phyloP scores from a whole-genome alignment of 2,888 invertebrate species.

The Heliconius charithonia region DNA sequence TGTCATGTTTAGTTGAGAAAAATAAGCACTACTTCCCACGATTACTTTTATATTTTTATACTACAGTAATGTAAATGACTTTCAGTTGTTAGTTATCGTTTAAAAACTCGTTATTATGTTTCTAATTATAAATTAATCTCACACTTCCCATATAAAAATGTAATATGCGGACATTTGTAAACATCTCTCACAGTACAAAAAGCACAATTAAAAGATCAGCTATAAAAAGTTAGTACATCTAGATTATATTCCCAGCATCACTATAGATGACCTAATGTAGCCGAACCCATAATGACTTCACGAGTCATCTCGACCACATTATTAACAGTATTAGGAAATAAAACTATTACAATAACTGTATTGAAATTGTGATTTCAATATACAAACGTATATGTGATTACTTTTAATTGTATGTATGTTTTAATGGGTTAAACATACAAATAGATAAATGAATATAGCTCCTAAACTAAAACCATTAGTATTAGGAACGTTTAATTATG shows the following conservation, averaged over 20 bases:
- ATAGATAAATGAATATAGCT: background rate
- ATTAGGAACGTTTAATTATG: background rate
- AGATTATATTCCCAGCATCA: slow-evolving; percentile 25
- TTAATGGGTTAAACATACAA: background rate
- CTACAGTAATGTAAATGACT: background rate
- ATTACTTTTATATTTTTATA: background rate
- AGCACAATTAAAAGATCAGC: slow-evolving; percentile 29
- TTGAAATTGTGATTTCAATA: slow-evolving; percentile 18
- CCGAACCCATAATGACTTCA: slow-evolving; percentile 44
- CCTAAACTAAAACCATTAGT: background rate
- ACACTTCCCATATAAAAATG: background rate
- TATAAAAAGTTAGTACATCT: slow-evolving; percentile 29
- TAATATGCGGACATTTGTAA: background rate
- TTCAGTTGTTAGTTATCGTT: background rate
- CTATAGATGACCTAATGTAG: slow-evolving; percentile 43
- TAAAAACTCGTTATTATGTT: background rate
- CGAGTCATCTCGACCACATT: slow-evolving; percentile 25
- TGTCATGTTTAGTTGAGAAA: background rate
- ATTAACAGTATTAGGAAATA: slow-evolving; percentile 24
- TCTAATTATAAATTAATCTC: background rate
- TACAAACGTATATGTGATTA: background rate
- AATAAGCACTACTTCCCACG: background rate
- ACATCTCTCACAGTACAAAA: slow-evolving; percentile 21
- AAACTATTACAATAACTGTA: slow-evolving; percentile 12
- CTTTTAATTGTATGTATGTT: background rate